Conservation (phyloP, 2,888 invertebrate genomes). For the Podotricha telesiphe region DNA sequence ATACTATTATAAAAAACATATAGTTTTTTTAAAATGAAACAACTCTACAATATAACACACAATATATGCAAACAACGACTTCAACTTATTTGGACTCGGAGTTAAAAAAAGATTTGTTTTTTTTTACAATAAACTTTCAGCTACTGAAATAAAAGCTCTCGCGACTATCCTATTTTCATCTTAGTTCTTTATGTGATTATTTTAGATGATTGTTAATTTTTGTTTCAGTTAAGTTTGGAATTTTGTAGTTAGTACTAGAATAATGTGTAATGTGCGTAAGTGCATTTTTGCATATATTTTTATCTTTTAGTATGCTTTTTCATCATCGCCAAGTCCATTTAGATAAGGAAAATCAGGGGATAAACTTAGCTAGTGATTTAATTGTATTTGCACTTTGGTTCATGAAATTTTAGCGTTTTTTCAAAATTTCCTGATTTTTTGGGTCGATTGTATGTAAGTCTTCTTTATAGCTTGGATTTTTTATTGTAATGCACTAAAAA, state of each 20-base stretch:
- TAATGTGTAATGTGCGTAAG: constrained; percentile 45
- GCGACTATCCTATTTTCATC: constrained; percentile 24
- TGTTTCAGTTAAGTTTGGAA: constrained; percentile 70
- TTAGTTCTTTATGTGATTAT: constrained; percentile 48
- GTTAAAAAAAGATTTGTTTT: too few species aligned
- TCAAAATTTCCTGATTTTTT: constrained; percentile 14
- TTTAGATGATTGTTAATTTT: constrained; percentile 56
- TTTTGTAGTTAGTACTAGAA: constrained; percentile 52
- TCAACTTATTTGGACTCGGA: too few species aligned
- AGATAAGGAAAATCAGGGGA: constrained; percentile 40
- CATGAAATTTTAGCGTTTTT: neutral
- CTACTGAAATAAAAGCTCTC: neutral
- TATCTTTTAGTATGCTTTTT: constrained; percentile 26
- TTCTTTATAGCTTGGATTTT: constrained; percentile 11
- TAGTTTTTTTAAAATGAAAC: too few species aligned
- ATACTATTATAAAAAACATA: too few species aligned
- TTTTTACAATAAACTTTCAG: neutral
- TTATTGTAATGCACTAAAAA: constrained; percentile 8
- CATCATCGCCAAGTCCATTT: constrained; percentile 24
- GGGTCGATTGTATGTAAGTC: constrained; percentile 6
- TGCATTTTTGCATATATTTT: constrained; percentile 39
- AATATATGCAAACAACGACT: too few species aligned
- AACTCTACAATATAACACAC: too few species aligned
- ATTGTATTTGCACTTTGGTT: constrained; percentile 23
- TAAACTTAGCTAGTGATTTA: constrained; percentile 29